phyloP scores from a whole-genome alignment of 2,797 vertebrate species.

The Pogoniulus pusillus region DNA sequence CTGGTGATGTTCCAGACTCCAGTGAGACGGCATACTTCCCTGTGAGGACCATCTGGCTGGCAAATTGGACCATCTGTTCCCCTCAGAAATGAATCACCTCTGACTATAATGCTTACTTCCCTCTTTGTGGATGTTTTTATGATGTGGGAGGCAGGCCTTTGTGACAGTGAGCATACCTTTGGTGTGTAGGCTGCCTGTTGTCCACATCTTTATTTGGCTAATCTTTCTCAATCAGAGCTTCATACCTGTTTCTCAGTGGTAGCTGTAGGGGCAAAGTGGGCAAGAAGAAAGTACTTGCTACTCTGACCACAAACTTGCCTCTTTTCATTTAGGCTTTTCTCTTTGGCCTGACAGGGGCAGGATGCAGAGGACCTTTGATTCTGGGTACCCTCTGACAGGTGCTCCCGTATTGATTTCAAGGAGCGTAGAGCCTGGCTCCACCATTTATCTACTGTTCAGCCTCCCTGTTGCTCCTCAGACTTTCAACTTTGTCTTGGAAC shows the following conservation, averaged over 20 bases:
- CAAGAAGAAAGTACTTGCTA: not conserved
- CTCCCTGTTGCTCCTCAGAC: no score
- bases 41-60: not conserved
- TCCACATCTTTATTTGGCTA: not conserved
- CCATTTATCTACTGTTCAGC: no score
- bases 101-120: not conserved
- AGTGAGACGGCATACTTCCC: not conserved
- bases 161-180: not conserved
- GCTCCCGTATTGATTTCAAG: no score
- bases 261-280: not conserved
- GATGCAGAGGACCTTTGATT: not conserved
- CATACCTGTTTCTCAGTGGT: not conserved
- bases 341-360: not conserved
- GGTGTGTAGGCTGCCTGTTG: not conserved
- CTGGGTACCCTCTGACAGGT: no score
- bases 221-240: not conserved
- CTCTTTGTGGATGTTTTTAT: not conserved
- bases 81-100: not conserved
- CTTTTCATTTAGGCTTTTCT: not conserved
- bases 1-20: not conserved
- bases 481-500: no score
- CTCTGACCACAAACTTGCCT: not conserved
- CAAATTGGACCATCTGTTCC: not conserved
- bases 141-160: not conserved
- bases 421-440: no score